A percentile compares a stretch with the other conserved stretches of the same genome.
Conservation (phyloP, 2,888 invertebrate species). For the Diaperis boleti region DNA sequence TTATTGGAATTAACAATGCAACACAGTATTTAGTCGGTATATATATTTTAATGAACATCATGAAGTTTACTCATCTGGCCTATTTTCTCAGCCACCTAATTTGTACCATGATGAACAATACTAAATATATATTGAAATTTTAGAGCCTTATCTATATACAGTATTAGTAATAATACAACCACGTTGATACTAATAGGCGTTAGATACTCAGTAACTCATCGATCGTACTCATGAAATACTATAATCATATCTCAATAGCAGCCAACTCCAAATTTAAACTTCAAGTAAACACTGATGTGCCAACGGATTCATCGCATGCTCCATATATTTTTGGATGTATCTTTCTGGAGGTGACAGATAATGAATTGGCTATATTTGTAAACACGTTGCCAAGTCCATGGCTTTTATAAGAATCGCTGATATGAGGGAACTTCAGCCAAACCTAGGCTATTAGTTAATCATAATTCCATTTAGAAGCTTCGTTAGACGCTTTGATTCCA, state of each 20-base stretch:
- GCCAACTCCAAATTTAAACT: constrained; percentile 23
- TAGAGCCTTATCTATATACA: constrained; percentile 62
- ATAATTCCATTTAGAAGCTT: constrained; percentile 30
- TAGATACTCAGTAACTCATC: constrained; percentile 42
- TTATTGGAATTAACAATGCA: constrained; percentile 44
- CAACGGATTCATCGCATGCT: constrained; percentile 16
- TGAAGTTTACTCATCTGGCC: constrained; percentile 39
- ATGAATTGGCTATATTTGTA: constrained; percentile 11
- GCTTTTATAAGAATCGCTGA: constrained; percentile 13
- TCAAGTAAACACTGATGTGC: constrained; percentile 33
- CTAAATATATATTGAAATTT: constrained; percentile 46
- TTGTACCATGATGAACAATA: constrained; percentile 45
- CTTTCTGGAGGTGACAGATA: constrained; percentile 1
- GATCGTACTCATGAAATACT: constrained; percentile 48
- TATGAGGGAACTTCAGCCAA: constrained; percentile 27
- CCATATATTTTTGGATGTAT: constrained; percentile 25
- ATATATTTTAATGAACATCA: constrained; percentile 54
- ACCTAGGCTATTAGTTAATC: constrained; percentile 26
- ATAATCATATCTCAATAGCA: constrained; percentile 50
- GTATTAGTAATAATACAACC: constrained; percentile 58
- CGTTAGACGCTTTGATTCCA: constrained; percentile 30
- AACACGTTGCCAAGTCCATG: constrained; percentile 7
- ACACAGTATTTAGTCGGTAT: constrained; percentile 50
- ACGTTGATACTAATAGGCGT: constrained; percentile 38
- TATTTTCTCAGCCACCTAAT: constrained; percentile 22